Percentiles rank a stretch among this genome's conserved stretches.
phyloP scores from a whole-genome alignment of 2,888 invertebrate genomes.

The Paralinhomoeus sp. region DNA sequence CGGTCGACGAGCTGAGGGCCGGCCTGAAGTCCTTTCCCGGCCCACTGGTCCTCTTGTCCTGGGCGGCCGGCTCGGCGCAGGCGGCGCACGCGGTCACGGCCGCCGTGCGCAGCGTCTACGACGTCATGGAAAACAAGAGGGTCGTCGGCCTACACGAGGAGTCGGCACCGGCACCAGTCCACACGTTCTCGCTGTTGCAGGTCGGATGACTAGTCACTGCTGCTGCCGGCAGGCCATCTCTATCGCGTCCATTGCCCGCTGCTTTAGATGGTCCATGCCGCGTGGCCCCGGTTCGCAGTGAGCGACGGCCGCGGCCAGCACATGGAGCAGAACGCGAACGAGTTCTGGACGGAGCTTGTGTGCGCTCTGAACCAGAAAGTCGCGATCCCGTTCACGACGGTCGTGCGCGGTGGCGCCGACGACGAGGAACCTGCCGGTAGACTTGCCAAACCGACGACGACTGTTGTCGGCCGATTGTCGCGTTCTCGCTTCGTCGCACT shows the following conservation, averaged over 20 bases:
- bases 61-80: neutral
- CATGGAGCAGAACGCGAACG: slow-evolving; percentile 86
- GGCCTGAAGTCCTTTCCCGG: slow-evolving; percentile 21
- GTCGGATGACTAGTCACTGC: neutral
- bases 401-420: no score
- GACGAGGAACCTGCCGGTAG: no score
- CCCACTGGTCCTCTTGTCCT: neutral
- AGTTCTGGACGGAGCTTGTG: slow-evolving; percentile 85
- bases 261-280: slow-evolving; percentile 38
- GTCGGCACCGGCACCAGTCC: slow-evolving; percentile 56
- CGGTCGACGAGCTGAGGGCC: slow-evolving; percentile 62
- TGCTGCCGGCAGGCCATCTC: neutral
- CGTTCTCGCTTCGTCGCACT: no score
- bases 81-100: slow-evolving; percentile 1
- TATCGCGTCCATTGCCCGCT: no score
- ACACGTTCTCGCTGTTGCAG: slow-evolving; percentile 48
- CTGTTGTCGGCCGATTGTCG: no score
- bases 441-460: no score
- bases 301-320: slow-evolving; percentile 53
- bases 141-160: no score
- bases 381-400: slow-evolving; percentile 3
- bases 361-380: slow-evolving; percentile 57
- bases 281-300: slow-evolving; percentile 79
- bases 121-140: slow-evolving; percentile 42
- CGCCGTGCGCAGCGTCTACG: slow-evolving; percentile 50